Evolutionary conservation across 2,797 vertebrate species (phyloP), one percentile per base, ranked within the genome.

Genomic region (Pachyuromys duprasi): DNA sequence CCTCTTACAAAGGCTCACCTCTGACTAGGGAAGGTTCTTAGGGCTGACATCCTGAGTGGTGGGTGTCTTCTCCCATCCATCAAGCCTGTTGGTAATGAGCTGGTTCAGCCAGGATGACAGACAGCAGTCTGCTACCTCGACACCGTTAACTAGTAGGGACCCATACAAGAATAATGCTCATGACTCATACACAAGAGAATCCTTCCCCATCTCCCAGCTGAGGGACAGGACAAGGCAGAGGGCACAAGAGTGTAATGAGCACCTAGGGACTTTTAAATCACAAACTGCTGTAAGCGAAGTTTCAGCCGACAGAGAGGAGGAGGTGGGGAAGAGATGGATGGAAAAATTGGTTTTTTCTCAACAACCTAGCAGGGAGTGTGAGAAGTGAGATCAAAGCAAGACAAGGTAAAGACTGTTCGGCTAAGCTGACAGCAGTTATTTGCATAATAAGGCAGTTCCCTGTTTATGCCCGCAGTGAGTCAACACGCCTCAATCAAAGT

Each of bases 401-500:
- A n/a, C 75, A 65, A 53, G 72, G 17, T 53, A 62, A 75, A 76
- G 76, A 70, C 26, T 72, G 57, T 91, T 45, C 84, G 78, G 24
- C 69, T 94, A 15, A 91, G 63, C n/a, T 87, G 33, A 39, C 69
- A 83, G 69, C 26, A 55, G 49, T 89, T 95, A 89, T 92, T 86
- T 93, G 57, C 84, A 65, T 62, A 95, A 93, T 80, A 63, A 86
- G 81, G 33, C 20, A 89, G 26, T 86, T 96, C 45, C n/a, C 11
- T 65, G 79, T 93, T 95, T 90, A 83, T 45, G 83, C 49, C 6
- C 1, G 3, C 75, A 79, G 7, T 89, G 83, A 94, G 49, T 89
- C 79, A 91, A 84, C 28, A 87, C 79, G 36, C 39, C 81, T 96
- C 76, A 93, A 42, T 95, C 86, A 93, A 96, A 96, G 86, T 42